These are phyloP conservation scores for Gymnodraco acuticeps DNA, from an alignment of 2,797 vertebrate species.

Conservation along the genomic window DNA sequence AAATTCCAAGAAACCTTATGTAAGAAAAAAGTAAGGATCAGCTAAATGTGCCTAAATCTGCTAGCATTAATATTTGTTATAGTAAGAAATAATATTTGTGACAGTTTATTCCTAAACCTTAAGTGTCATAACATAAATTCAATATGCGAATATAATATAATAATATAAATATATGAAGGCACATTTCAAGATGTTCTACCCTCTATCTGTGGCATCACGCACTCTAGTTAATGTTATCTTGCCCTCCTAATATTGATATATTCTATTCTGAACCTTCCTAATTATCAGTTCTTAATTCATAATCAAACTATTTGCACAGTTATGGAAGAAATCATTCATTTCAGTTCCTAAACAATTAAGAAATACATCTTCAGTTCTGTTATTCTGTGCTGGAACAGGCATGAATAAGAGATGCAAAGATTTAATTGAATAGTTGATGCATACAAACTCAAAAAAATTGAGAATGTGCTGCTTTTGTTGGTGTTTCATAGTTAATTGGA, in stretches of 20 bases:
- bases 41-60: background rate
- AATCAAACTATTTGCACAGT: background rate
- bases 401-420: background rate
- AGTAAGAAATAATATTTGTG: background rate
- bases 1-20: background rate
- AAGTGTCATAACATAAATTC: background rate
- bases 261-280: too few relatives aligned
- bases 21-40: background rate
- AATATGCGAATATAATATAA: background rate
- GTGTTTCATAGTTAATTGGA: background rate
- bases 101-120: background rate
- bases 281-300: background rate
- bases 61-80: background rate
- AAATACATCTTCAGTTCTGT: too few relatives aligned
- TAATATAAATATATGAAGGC: too few relatives aligned
- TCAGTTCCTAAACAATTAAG: background rate
- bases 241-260: background rate
- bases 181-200: too few relatives aligned
- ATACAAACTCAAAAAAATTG: too few relatives aligned
- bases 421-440: too few relatives aligned
- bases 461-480: background rate
- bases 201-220: too few relatives aligned
- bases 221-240: too few relatives aligned
- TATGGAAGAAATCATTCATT: background rate
- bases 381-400: background rate